These are phyloP conservation scores for Cryptomyrus ogoouensis DNA, from an alignment of 2,113 vertebrate species.

Conservation along the genomic window DNA sequence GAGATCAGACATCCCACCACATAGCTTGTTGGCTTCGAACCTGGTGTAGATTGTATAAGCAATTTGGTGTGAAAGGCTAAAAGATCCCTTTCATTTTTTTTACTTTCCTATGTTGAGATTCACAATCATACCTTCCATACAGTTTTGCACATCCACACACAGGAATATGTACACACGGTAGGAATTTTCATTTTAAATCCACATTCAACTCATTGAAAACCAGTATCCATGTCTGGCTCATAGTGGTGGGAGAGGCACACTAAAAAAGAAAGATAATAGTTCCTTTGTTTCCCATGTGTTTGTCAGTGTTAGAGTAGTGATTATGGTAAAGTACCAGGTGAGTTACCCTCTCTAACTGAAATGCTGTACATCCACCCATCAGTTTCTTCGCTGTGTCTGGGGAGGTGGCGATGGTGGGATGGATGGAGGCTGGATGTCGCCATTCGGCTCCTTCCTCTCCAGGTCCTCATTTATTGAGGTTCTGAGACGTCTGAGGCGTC, in stretches of 20 bases:
- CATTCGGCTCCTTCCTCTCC: constrained; percentile 33
- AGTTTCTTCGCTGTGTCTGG: constrained; percentile 19
- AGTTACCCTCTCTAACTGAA: not conserved
- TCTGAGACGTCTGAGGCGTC: constrained; percentile 47
- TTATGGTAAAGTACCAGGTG: not conserved
- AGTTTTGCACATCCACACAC: not conserved
- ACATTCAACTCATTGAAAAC: not conserved
- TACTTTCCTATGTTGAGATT: not conserved
- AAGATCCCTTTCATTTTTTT: not conserved
- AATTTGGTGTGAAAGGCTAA: not conserved
- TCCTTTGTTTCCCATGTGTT: not conserved
- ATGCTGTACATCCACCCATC: not conserved
- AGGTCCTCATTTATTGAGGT: constrained; percentile 30
- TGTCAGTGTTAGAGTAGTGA: not conserved
- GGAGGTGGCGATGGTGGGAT: constrained; percentile 61
- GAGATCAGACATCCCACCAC: not conserved
- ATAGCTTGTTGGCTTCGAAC: not conserved
- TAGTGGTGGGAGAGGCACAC: not conserved
- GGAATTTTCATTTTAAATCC: not conserved
- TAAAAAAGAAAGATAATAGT: not conserved
- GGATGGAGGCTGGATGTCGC: constrained; percentile 55
- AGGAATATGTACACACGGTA: not conserved
- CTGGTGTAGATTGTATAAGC: not conserved
- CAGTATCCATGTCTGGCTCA: not conserved
- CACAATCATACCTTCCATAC: not conserved